Percentiles rank a stretch among this genome's conserved stretches.
These are phyloP conservation scores for Etia nguti DNA, from an alignment of 2,113 vertebrate genomes.

Conservation along the genomic window DNA sequence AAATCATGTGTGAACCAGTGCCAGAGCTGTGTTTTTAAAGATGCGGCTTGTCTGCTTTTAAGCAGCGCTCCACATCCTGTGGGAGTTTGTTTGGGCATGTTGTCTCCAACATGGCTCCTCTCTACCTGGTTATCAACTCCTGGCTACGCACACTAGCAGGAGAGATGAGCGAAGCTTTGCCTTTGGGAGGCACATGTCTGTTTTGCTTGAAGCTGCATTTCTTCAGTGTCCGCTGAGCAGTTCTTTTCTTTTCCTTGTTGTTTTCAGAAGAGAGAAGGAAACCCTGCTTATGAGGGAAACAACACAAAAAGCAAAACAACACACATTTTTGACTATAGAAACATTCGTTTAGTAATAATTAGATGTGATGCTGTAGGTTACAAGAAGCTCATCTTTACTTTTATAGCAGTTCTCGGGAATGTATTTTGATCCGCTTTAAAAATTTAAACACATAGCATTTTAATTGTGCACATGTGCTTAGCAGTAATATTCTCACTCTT, in stretches of 20 bases:
- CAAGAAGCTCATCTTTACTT: background rate
- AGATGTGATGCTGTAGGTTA: background rate
- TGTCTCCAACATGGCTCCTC: constrained; percentile 5
- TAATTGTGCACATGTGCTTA: background rate
- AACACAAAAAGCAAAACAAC: background rate
- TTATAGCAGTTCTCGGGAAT: background rate
- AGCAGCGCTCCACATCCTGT: background rate
- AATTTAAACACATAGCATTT: background rate
- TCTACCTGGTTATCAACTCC: constrained; percentile 20
- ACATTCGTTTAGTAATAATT: background rate
- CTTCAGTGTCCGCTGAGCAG: background rate
- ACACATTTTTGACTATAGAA: background rate
- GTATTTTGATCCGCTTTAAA: background rate
- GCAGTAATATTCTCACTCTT: background rate
- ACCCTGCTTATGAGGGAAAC: background rate
- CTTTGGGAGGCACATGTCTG: constrained; percentile 12
- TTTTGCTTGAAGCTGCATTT: constrained; percentile 27
- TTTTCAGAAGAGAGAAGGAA: background rate
- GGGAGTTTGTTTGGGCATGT: constrained; percentile 1
- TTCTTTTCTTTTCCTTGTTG: background rate
- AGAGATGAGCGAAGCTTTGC: background rate
- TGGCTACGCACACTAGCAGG: background rate
- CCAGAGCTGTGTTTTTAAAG: constrained; percentile 23
- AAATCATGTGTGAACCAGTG: constrained; percentile 52
- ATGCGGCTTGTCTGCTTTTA: background rate